A percentile compares a stretch with the other conserved stretches of the same genome.
phyloP scores from a whole-genome alignment of 1,140 invertebrate genomes.

The Pogonomyrmex barbatus region DNA sequence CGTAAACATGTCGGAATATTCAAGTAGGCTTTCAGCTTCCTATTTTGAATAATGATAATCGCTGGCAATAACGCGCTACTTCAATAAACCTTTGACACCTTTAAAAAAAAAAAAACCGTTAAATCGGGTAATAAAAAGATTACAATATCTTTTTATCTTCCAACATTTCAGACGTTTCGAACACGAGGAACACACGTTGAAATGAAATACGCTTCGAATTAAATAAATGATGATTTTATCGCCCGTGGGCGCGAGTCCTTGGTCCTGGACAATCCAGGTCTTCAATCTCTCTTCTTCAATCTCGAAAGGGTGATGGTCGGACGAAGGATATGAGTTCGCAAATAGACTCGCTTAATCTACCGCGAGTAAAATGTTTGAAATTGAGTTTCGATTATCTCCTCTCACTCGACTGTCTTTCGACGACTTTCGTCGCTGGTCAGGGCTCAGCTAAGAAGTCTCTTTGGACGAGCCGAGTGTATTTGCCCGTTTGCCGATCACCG shows the following conservation, averaged over 20 bases:
- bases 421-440: conserved; percentile 32
- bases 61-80: neutral
- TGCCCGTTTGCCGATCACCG: neutral
- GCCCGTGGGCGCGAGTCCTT: neutral
- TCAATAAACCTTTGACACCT: neutral
- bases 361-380: conserved; percentile 63
- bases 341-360: conserved; percentile 62
- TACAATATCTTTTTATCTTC: no score
- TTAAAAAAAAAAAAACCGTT: neutral
- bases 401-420: conserved; percentile 51
- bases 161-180: neutral
- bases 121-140: neutral
- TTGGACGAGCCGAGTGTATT: neutral
- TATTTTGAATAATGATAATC: neutral
- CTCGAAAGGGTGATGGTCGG: conserved; percentile 35
- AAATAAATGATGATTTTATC: conserved; percentile 31
- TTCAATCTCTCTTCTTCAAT: conserved; percentile 46
- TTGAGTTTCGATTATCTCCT: conserved; percentile 61
- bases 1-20: conserved; percentile 1
- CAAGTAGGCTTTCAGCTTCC: neutral
- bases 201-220: conserved; percentile 17
- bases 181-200: neutral
- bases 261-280: neutral
- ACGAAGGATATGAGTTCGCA: conserved; percentile 56
- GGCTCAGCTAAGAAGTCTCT: conserved; percentile 56